Base-by-base conservation (phyloP, 2,888 invertebrate species). In the Eristalinus sepulchralis region DNA sequence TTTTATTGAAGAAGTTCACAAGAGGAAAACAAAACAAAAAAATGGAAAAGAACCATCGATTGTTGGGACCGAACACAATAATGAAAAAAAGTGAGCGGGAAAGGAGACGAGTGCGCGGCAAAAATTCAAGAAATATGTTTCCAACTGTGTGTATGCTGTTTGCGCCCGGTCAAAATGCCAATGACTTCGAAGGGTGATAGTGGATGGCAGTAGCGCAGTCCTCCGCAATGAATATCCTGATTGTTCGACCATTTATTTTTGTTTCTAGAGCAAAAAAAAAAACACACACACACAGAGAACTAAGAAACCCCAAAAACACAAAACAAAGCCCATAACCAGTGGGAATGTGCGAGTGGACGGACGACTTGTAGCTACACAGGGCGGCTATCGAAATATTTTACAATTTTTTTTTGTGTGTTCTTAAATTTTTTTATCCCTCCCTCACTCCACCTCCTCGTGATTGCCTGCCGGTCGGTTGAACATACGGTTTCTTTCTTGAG, bases 211-310 rank as follows among this genome's bases (percentile, higher is more conserved):
- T 47, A 78, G 75, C 78, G 75, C 70, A 82, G 71, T 79, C 78
- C 82, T 86, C 78, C 71, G 82, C 86, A 86, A 82, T 83, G 86
- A 82, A 86, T 86, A 82, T 86, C 86, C 86, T 86, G 86, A 86
- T 83, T 86, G 86, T 86, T 86, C 75, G 71, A 78, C 86, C 77
- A 79, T 86, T 86, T 86, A 86, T 86, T 78, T 86, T 71, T 66
- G 53, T 75, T 73, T 64, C 31, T 57, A n/a, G 27, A 63, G 34
- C 47, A 36, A 60, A 71, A 53, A 63, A 17, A 64, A 22, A 60
- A 53, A 47, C 39, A 57, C 39, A 39, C 20, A 70, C 9, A 20
- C 24, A 53, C 53, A 62, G 36, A 53, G 31, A 34, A n/a, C n/a
- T 24, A 70, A 70, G 55, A 82, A 80, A 68, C 62, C 59, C 70